phyloP scores from a whole-genome alignment of 2,113 vertebrate genomes.

The Amphiprion percula region DNA sequence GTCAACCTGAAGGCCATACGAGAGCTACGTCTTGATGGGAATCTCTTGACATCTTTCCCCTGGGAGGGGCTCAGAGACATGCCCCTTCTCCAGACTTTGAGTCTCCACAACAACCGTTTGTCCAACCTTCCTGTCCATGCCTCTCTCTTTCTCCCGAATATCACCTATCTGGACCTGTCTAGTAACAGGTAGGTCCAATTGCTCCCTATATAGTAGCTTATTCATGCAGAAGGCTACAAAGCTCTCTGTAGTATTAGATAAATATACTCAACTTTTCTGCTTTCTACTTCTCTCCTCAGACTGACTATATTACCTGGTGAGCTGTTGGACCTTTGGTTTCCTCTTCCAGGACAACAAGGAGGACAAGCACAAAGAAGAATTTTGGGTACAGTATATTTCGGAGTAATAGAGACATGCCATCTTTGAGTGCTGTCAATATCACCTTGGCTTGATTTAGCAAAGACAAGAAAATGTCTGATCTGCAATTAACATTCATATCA shows the following conservation, averaged over 20 bases:
- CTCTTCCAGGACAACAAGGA: slow-evolving; percentile 55
- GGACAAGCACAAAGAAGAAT: slow-evolving; percentile 56
- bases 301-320: slow-evolving; percentile 70
- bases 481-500: no score
- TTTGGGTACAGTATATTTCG: slow-evolving; percentile 61
- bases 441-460: no score
- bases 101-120: slow-evolving; percentile 92
- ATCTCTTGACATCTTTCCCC: slow-evolving; percentile 89
- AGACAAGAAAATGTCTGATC: no score
- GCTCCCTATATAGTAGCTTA: no score
- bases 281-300: slow-evolving; percentile 35
- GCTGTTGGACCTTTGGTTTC: slow-evolving; percentile 79
- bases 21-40: slow-evolving; percentile 93
- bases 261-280: background rate
- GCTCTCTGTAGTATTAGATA: background rate
- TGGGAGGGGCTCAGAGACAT: slow-evolving; percentile 92
- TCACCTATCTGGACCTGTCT: slow-evolving; percentile 93
- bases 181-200: slow-evolving; percentile 88
- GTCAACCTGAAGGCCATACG: slow-evolving; percentile 91
- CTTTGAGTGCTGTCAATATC: background rate
- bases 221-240: background rate
- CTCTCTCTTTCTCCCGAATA: slow-evolving; percentile 86
- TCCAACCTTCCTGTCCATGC: slow-evolving; percentile 87
- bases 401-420: background rate
- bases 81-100: slow-evolving; percentile 89